Base-by-base conservation (phyloP, 2,888 invertebrate genomes). In the Papilio gigon region DNA sequence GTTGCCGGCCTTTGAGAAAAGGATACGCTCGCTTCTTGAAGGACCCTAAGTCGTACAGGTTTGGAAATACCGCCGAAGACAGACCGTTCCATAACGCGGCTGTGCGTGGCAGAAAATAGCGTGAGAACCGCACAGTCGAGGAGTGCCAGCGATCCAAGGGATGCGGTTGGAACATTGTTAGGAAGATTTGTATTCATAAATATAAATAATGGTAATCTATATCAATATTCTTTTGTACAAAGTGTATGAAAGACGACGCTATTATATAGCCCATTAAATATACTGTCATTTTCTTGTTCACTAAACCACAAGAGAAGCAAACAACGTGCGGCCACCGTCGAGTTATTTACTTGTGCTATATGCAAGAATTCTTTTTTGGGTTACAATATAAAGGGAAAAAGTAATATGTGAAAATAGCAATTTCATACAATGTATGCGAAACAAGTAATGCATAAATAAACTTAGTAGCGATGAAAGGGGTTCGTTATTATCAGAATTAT, bases 341-440 rank as follows among this genome's bases (percentile, higher is more conserved):
- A 20, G 37, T 59, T 59, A 35, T 59, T 59, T 59, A 59, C 59
- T 35, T 59, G 59, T 37, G 17, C 6, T 20, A 14, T 59, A 35
- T 37, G 59, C 22, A 35, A 59, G 59, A 37, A 59, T 59, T 22
- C 59, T 59, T 35, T 35, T 59, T 59, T 59, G 35, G 35, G 35
- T 59, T 22, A 59, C 35, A 59, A 37, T 59, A 59, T 59, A 59
- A 59, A 59, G 20, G 59, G 59, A 22, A 37, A n/a, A 35, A 59
- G 59, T 59, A 59, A 59, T 59, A 59, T 59, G 59, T 37, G 53
- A 35, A 59, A 20, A 59, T 59, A 59, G 35, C 59, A 22, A 59
- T 59, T 59, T 59, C 22, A 37, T 35, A 59, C 35, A 59, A 59
- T 59, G 59, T 59, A 59, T 59, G 35, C 58, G 20, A 35, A 59